Evolutionary conservation across 37 sponge, comb jelly and placozoan species (phyloP), one percentile per base, ranked within the genome.

Genomic region (Crambe crambe): DNA sequence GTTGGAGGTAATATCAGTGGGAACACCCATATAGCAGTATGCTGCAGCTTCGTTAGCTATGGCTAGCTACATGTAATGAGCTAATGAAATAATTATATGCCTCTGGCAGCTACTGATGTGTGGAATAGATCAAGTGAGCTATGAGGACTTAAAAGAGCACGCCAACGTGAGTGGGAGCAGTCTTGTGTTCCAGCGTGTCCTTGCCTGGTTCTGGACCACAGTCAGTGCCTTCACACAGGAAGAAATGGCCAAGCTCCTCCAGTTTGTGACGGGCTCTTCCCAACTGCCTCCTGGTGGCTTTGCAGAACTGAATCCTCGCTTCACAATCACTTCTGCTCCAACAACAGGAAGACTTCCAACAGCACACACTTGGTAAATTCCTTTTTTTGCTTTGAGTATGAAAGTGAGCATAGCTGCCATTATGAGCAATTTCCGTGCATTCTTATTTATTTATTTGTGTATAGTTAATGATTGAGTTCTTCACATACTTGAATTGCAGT

Each of bases 241-340:
- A 39, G 96, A 95, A 70, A 85, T 93, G 87, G 87, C 94, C 25
- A 80, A 77, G 54, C 64, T 90, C n/a, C 74, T 95, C 5, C 94
- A 92, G 83, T 93, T 92, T 83, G 86, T 86, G 31, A 92, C 90
- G 5, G 96, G 89, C 47, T 92, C 80, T 43, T 95, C 96, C 9
- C 93, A 93, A 82, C 84, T 95, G 3, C 96, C 96, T 54, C 86
- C 96, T 37, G 93, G 90, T 22, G 96, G 96, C 1, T 95, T 95
- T 74, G 65, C 35, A 27, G 96, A 88, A 9, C 88, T 95, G 25
- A 70, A 38, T 44, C 93, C 93, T 15, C 39, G 61, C 31, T 90
- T 95, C 34, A 69, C 78, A 21, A 89, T 95, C 60, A 75, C 87
- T 22, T 82, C 83, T 32, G 56, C 90, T 29, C 91, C 91, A 2